Evolutionary conservation across 2,113 vertebrate genomes (phyloP).

Genomic region (Mixornis gularis): DNA sequence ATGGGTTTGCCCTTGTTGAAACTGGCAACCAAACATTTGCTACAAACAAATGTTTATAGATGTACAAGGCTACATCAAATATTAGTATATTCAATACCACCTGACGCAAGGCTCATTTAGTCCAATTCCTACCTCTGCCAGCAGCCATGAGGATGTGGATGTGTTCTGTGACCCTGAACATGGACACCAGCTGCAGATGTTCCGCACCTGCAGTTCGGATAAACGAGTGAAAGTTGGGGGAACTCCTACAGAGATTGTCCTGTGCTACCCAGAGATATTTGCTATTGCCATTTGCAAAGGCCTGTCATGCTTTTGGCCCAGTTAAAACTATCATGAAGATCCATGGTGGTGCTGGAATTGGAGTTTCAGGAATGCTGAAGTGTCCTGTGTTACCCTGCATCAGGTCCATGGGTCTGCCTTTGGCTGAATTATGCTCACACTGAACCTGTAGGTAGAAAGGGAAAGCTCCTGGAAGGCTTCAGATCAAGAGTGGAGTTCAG

Average conservation of each 20-base stretch:
- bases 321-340: not conserved
- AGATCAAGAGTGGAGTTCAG: not conserved
- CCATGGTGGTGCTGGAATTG: not conserved
- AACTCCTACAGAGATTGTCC: not conserved
- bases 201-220: rapidly evolving
- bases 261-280: not conserved
- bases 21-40: not conserved
- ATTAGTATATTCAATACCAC: not conserved
- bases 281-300: rapidly evolving
- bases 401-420: not conserved
- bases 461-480: not conserved
- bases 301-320: not conserved
- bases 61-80: not conserved
- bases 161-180: not conserved
- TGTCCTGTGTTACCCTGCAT: not conserved
- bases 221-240: not conserved
- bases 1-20: not conserved
- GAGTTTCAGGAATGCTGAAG: not conserved
- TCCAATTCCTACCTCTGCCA: too few relatives aligned
- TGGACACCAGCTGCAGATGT: rapidly evolving
- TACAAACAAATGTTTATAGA: not conserved
- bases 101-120: rapidly evolving
- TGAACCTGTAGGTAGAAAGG: not conserved
- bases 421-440: not conserved
- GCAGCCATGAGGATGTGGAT: rapidly evolving